Evolutionary conservation across 2,888 invertebrate species (phyloP), one percentile per base, ranked within the genome.

Genomic region (Phengaris alcon): DNA sequence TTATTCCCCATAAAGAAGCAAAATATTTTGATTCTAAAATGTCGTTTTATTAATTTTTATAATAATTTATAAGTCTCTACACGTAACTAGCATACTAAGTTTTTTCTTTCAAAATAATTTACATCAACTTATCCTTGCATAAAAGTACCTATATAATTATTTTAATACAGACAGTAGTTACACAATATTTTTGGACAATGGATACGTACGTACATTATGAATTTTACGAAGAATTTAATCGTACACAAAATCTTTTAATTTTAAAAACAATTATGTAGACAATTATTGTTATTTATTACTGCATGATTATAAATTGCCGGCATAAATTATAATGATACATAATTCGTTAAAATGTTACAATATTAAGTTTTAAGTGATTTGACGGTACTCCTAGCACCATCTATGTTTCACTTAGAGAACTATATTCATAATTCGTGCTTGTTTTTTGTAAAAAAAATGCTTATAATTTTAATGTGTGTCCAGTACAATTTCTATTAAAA

Each of bases 311-410:
- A 64, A 64, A 44, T 44, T 12, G 64, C 64, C 35, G 44, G 35
- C 44, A 12, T 64, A 12, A 64, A 64, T 64, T 64, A 64, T 44
- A 64, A 44, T 64, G 64, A 44, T 44, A 44, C 64, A 44, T 64
- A 64, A 35, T 64, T 64, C 12, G 64, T 64, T 35, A 64, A 59
- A 64, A 64, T 64, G 64, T 64, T 64, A 64, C 64, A 64, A 12
- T 64, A 64, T 6, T 44, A 13, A 10, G 35, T 44, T 6, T 6
- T 6, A 12, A 70, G 15, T 35, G 12, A 13, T 70, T 5, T 52
- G 5, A 9, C 12, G 59, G 9, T 51, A 59, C 74, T 8, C 12
- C 15, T 74, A 64, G 48, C 74, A 64, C 74, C 74, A 74, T 74
- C 74, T 74, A 59, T 74, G 48, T 46, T 46, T 10, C 10, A 12